Conservation (phyloP, 1,140 invertebrate genomes). For the Octopus bimaculoides region DNA sequence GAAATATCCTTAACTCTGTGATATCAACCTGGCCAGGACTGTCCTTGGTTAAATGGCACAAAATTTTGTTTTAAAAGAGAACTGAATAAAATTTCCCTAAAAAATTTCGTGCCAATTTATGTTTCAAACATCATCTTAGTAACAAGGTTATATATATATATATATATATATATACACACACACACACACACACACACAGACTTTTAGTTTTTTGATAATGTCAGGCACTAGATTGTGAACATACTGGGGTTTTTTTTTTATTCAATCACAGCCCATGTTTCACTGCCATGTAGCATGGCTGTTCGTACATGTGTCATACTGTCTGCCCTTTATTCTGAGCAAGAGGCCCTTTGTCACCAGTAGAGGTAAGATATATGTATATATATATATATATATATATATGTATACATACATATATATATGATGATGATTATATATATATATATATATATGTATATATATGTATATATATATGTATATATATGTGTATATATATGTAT, state of each 20-base stretch:
- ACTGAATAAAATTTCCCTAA: too few species aligned
- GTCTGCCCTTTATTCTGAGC: too few species aligned
- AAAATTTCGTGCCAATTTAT: not conserved
- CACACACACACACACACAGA: not conserved
- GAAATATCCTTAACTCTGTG: too few species aligned
- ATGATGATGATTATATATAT: not conserved
- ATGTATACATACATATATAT: not conserved
- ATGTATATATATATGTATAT: not conserved
- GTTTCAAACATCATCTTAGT: not conserved
- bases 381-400: constrained; percentile 2
- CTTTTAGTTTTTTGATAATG: not conserved
- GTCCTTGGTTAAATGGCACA: too few species aligned
- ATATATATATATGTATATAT: constrained; percentile 1
- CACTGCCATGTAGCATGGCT: too few species aligned
- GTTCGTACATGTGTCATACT: too few species aligned
- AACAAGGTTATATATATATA: not conserved
- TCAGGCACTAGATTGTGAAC: too few species aligned
- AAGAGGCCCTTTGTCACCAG: too few species aligned
- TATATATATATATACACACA: not conserved
- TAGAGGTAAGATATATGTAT: not conserved
- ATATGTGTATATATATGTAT: not conserved
- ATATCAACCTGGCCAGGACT: too few species aligned
- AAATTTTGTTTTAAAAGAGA: too few species aligned
- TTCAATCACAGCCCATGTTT: too few species aligned
- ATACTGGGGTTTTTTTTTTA: too few species aligned